These are phyloP conservation scores for Crocuta crocuta DNA, from an alignment of 2,113 vertebrate species.

Conservation along the genomic window DNA sequence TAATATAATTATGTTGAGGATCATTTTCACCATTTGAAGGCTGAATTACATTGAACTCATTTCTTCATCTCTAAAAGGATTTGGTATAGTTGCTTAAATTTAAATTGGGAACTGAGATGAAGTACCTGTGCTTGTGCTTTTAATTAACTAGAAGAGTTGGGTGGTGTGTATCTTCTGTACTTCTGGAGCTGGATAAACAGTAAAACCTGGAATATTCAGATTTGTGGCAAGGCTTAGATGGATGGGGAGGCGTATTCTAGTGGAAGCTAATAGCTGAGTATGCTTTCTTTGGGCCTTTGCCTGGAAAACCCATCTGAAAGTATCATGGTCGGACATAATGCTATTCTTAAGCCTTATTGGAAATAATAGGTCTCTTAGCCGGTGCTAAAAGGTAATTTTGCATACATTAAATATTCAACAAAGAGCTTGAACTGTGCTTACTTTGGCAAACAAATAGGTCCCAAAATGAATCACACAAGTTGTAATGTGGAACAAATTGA, in stretches of 20 bases:
- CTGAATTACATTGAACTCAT: constrained; percentile 56
- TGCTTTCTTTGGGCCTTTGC: constrained; percentile 37
- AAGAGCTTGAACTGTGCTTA: constrained; percentile 78
- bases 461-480: constrained; percentile 83
- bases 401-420: constrained; percentile 79
- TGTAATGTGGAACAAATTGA: constrained; percentile 84
- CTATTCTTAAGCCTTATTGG: constrained; percentile 35
- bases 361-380: constrained; percentile 41
- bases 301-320: not conserved
- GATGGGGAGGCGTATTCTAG: not conserved
- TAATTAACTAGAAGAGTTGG: constrained; percentile 15
- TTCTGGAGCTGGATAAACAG: constrained; percentile 35
- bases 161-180: not conserved
- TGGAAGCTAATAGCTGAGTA: not conserved
- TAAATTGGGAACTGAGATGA: constrained; percentile 44
- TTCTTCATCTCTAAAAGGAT: constrained; percentile 63
- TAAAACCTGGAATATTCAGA: not conserved
- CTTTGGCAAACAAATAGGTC: constrained; percentile 84
- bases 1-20: constrained; percentile 59
- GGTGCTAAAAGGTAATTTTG: constrained; percentile 77
- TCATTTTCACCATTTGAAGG: constrained; percentile 54
- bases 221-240: constrained; percentile 6
- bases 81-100: constrained; percentile 59
- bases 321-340: not conserved
- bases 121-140: not conserved